Evolutionary conservation across 2,113 vertebrate genomes (phyloP), one percentile per base, ranked within the genome.

Genomic region (Ascaphus truei): DNA sequence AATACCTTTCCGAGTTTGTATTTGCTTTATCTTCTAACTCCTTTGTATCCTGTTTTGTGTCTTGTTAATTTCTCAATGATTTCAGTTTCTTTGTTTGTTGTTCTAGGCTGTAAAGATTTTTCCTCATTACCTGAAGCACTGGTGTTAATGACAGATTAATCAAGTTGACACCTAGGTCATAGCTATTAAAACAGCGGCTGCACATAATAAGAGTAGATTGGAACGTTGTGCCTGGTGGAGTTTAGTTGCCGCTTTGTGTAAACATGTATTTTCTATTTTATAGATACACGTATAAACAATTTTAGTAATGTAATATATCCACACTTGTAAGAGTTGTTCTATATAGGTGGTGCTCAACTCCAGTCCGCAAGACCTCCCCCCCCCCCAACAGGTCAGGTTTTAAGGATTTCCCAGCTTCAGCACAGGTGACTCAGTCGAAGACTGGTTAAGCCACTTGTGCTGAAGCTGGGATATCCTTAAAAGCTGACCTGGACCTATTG

Each of bases 91-190:
- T 27, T 72, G 45, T 62, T 65, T 71, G 65, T 59, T 31, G 52
- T 50, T 59, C 66, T 68, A 55, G 57, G 34, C 67, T 61, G 51
- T 71, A 71, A 71, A 61, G 27, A 1, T 22, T 64, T 62, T 65
- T 72, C 59, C 67, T 20, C 47, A 59, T 73, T 76, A 75, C 60
- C 50, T 58, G 71, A 76, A 66, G 52, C 56, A 72, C 53, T 20
- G 72, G 0, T 66, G 41, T 77, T 79, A 74, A 80, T 72, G 37
- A 69, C 72, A 75, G 76, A 78, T 81, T 80, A 81, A 78, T 76
- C 75, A 60, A 73, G 30, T 27, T 69, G 75, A 71, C 62, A 74
- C 58, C 29, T 20, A 67, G 50, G 59, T 73, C 65, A 29, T 22
- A 37, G 50, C 74, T 76, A 69, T 81, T 80, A 76, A 77, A 76